Evolutionary conservation across 2,888 invertebrate genomes (phyloP).

Genomic region (Chalcis sispes): DNA sequence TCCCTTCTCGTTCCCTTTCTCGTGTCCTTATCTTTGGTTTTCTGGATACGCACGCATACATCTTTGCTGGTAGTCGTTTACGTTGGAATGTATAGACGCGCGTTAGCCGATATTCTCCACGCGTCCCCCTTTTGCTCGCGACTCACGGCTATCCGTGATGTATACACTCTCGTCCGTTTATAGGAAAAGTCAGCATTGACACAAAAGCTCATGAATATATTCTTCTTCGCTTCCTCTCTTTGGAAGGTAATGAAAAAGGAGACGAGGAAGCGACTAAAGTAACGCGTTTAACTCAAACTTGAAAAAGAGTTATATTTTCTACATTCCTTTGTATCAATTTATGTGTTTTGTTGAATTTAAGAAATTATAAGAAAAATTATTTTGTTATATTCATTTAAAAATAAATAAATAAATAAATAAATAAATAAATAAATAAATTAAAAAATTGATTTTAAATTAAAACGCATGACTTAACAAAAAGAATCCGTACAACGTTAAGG

Average conservation of each 20-base stretch:
- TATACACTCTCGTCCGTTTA: slow-evolving; percentile 46
- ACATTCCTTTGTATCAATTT: not conserved
- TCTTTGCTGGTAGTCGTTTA: not conserved
- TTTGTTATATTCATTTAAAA: no score
- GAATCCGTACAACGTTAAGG: not conserved
- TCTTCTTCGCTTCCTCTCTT: slow-evolving; percentile 22
- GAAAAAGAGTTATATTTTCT: slow-evolving; percentile 4
- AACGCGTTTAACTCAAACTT: not conserved
- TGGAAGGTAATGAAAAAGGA: not conserved
- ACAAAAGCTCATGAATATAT: slow-evolving; percentile 62
- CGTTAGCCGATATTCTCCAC: not conserved
- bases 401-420: no score
- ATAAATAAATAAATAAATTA: no score
- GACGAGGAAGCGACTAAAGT: not conserved
- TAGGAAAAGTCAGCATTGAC: slow-evolving; percentile 61
- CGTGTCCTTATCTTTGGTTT: not conserved
- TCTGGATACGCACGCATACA: not conserved
- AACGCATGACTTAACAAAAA: no score
- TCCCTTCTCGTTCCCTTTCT: slow-evolving; percentile 31
- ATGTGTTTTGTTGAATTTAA: not conserved
- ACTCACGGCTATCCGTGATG: not conserved
- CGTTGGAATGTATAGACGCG: not conserved
- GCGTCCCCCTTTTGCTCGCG: slow-evolving; percentile 15
- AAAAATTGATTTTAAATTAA: no score
- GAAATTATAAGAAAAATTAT: not conserved